Evolutionary conservation across 2,888 invertebrate species (phyloP).

Genomic region (Athalia rosae): DNA sequence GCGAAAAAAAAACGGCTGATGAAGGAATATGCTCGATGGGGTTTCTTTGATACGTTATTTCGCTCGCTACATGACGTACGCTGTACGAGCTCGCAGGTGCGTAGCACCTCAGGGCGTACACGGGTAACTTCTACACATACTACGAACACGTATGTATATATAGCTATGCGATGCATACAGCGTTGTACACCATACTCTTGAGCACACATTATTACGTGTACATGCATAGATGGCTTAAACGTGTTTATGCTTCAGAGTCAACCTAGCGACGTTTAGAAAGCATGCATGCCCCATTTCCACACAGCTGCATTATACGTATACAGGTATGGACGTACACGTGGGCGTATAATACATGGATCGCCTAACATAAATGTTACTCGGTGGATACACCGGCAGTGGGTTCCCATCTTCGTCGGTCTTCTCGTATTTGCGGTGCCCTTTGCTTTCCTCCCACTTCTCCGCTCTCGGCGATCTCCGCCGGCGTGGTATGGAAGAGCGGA

Average conservation of each 20-base stretch:
- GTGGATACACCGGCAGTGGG: slow-evolving; percentile 4
- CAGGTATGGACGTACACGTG: too few species aligned
- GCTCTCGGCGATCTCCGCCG: background rate
- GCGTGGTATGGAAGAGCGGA: background rate
- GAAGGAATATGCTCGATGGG: slow-evolving; percentile 36
- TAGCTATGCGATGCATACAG: too few species aligned
- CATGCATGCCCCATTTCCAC: too few species aligned
- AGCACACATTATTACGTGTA: too few species aligned
- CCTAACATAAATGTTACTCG: slow-evolving; percentile 30
- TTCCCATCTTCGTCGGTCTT: background rate
- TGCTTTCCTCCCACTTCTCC: background rate
- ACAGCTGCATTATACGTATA: too few species aligned
- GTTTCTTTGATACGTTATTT: slow-evolving; percentile 24
- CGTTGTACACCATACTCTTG: too few species aligned
- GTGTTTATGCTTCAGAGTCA: too few species aligned
- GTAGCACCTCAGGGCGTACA: background rate
- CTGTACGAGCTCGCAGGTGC: slow-evolving; percentile 8
- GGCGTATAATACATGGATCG: background rate
- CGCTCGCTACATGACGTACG: background rate
- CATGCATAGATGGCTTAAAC: too few species aligned
- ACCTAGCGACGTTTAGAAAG: too few species aligned
- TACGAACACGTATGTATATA: too few species aligned
- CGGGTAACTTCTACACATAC: too few species aligned
- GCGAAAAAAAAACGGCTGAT: slow-evolving; percentile 18
- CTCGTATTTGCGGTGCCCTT: background rate